Conservation (phyloP, 2,113 vertebrate genomes). For the Chloebia gouldiae region DNA sequence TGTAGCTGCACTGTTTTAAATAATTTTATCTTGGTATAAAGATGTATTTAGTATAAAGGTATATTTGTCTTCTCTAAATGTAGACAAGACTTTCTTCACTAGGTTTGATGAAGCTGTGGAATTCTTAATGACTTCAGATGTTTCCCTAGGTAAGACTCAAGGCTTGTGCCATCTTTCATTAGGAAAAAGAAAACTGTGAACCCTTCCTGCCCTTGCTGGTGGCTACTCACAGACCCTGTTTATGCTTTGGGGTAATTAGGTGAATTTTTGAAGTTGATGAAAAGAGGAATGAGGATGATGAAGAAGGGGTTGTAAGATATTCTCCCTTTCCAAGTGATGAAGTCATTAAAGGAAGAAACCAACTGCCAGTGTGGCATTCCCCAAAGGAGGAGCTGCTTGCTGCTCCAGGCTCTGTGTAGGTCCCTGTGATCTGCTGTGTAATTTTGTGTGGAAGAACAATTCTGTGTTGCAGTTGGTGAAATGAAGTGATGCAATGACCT, state of each 20-base stretch:
- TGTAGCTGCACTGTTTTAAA: neutral
- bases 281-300: neutral
- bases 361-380: neutral
- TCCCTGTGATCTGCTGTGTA: neutral
- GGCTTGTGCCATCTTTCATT: neutral
- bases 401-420: neutral
- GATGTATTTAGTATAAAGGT: neutral
- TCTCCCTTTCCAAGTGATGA: neutral
- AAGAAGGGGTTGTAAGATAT: neutral
- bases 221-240: neutral
- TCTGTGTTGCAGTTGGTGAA: neutral
- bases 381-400: neutral
- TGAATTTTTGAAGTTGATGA: neutral
- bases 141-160: neutral
- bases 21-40: neutral
- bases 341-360: neutral
- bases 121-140: neutral
- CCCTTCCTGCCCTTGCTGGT: neutral
- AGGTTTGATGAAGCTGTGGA: neutral
- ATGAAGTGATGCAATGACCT: neutral
- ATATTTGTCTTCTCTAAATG: neutral
- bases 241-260: neutral
- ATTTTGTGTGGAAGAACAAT: neutral
- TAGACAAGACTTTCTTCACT: neutral
- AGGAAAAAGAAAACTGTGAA: neutral